These are phyloP conservation scores for Cuniculus paca DNA, from an alignment of 2,797 vertebrate genomes.

Conservation along the genomic window DNA sequence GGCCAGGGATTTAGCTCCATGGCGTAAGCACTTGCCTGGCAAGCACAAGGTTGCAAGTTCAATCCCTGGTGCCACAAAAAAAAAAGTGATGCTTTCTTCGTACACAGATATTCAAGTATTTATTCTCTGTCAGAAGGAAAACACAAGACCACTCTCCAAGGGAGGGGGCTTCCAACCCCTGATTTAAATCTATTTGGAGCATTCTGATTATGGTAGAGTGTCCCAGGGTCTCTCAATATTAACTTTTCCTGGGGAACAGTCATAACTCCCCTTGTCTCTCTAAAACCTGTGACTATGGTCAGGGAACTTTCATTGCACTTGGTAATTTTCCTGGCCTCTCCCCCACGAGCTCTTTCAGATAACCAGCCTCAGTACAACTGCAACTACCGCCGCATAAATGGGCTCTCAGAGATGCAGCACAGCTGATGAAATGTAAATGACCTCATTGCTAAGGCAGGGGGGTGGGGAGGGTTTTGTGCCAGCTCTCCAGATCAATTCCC, in stretches of 20 bases:
- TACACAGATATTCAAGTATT: conserved; percentile 59
- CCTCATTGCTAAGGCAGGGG: conserved; percentile 74
- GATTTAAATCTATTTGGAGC: conserved; percentile 67
- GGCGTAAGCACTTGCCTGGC: no score
- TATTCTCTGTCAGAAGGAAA: conserved; percentile 67
- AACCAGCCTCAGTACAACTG: conserved; percentile 68
- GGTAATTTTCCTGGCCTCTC: conserved; percentile 51
- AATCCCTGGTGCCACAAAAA: no score
- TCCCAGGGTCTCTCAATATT: conserved; percentile 44
- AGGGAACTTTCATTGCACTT: conserved; percentile 51
- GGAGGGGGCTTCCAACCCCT: conserved; percentile 39
- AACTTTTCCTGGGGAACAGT: conserved; percentile 58
- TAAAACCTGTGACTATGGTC: conserved; percentile 55
- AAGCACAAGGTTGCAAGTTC: no score
- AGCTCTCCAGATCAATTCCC: conserved; percentile 86
- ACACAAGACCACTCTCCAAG: conserved; percentile 38
- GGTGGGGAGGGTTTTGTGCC: conserved; percentile 71
- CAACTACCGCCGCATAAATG: conserved; percentile 63
- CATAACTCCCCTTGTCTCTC: conserved; percentile 25
- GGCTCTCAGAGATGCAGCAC: conserved; percentile 57
- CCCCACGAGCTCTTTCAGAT: conserved; percentile 66
- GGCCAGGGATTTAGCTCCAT: no score
- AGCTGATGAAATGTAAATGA: conserved; percentile 85
- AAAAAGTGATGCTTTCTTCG: conserved; percentile 45
- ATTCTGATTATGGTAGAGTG: conserved; percentile 17